Base-by-base conservation (phyloP, 1,140 invertebrate species). In the Euura lappo region DNA sequence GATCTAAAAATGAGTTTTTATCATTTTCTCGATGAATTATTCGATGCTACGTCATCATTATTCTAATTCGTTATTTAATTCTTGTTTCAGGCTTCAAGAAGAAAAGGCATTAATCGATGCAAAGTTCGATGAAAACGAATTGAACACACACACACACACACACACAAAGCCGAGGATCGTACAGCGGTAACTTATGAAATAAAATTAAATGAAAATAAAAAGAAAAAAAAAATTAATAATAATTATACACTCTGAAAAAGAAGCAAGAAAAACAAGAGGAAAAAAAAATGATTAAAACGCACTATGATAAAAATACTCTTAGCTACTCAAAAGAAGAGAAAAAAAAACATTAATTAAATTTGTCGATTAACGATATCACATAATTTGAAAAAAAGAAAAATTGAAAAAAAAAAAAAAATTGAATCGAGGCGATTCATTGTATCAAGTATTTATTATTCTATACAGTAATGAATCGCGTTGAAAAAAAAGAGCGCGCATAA, bases 61-160 rank as follows among this genome's bases (percentile, higher is more conserved):
- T 45, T 28, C 28, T 71, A 71, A 44, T 66, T 6, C 3, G 42
- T 43, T 43, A 4, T 42, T 10, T 47, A 44, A 69, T 6, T 45
- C 64, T 64, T 51, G 43, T 79, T 75, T n/a, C 47, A 87, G 86
- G 84, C 85, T 87, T 86, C 77, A 87, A 87, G 79, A 87, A 87
- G 81, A 87, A 86, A 79, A 83, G 85, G 76, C 83, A 81, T 79
- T 83, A 85, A 28, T 64, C 68, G 70, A 45, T 70, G 68, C 71
- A 65, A 76, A 68, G 28, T 28, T 28, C 28, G 28, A 28, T 28
- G 28, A 28, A n/a, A 60, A 60, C 10, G 13, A 8, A 8, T 60
- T 60, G 51, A 51, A 66, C 60, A 74, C 65, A 69, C 72, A 69
- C 51, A 11, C 5, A 60, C 3, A 60, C 51, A 60, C 47, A 2